Conservation (phyloP, 2,888 invertebrate genomes). For the Drosophila anomelani region DNA sequence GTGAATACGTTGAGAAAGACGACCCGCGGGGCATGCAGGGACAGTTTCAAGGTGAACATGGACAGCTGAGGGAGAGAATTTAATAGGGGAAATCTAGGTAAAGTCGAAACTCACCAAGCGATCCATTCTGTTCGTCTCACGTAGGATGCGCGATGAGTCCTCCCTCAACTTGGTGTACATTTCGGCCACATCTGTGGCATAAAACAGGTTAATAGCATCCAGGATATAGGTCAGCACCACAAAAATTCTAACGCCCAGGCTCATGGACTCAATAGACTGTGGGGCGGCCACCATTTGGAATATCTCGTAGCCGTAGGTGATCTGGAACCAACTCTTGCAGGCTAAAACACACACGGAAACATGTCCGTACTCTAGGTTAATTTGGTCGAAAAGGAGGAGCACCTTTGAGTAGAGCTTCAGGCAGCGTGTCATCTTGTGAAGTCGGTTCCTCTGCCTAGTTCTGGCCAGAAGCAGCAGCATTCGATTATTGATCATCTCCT, state of each 20-base stretch:
- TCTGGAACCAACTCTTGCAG: constrained; percentile 48
- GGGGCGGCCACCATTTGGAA: constrained; percentile 36
- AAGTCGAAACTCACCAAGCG: constrained; percentile 10
- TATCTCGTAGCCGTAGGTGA: constrained; percentile 42
- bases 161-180: constrained; percentile 4
- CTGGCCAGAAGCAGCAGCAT: constrained; percentile 8
- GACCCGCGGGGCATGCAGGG: constrained; percentile 33
- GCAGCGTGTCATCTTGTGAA: not conserved
- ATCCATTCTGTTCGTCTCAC: constrained; percentile 16
- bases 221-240: constrained; percentile 32
- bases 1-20: constrained; percentile 39
- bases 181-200: constrained; percentile 38
- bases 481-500: constrained; percentile 21
- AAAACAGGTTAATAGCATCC: constrained; percentile 32
- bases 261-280: constrained; percentile 2
- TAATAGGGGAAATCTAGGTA: not conserved
- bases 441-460: not conserved
- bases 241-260: constrained; percentile 12
- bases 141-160: constrained; percentile 15
- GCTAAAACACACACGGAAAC: constrained; percentile 24
- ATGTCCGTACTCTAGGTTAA: constrained; percentile 14
- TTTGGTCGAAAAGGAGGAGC: not conserved
- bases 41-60: constrained; percentile 18
- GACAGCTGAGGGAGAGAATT: constrained; percentile 25
- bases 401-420: constrained; percentile 22